Evolutionary conservation across 1,140 invertebrate genomes (phyloP), one percentile per base, ranked within the genome.

Genomic region (Hesperophylax magnus): DNA sequence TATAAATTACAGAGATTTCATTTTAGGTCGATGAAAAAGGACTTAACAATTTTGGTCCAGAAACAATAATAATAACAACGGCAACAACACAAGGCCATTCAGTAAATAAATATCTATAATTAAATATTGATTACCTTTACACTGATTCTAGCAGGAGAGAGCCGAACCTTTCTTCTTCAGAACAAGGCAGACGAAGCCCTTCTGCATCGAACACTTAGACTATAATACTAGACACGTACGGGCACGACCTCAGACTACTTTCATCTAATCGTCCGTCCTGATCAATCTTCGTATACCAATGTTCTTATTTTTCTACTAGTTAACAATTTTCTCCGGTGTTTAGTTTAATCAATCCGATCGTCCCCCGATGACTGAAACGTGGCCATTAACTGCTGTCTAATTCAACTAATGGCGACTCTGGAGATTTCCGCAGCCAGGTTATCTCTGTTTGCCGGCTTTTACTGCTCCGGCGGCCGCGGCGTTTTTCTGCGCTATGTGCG

Each of bases 401-500:
- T 18, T 71, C 61, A 17, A 18, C 27, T 20, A 52, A 47, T 18
- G 18, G 27, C 63, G 14, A 24, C 18, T 31, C 14, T 22, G 24
- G 17, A 24, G 69, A 47, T 14, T 3, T 20, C 34, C n/a, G n/a
- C 6, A 8, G 39, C 22, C 14, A 58, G 85, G 89, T 89, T 90
- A 90, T 88, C 89, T 88, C 85, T 88, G 87, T 85, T 90, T 90
- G 61, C 84, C 87, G 58, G 89, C 86, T 80, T 90, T 90, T 24
- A 87, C 86, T 18, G 87, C 86, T 63, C 89, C 89, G 77, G 88
- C 88, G 34, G 89, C 89, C 24, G 89, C 88, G 24, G 88, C 88
- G 56, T 92, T 94, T 85, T 95, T 95, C 86, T 95, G 94, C 9
- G 95, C 94, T 79, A 96, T 94, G 88, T 99, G 98, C 20, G 97